Conservation (phyloP, 1,140 invertebrate species). For the Brachionus plicatilis region DNA sequence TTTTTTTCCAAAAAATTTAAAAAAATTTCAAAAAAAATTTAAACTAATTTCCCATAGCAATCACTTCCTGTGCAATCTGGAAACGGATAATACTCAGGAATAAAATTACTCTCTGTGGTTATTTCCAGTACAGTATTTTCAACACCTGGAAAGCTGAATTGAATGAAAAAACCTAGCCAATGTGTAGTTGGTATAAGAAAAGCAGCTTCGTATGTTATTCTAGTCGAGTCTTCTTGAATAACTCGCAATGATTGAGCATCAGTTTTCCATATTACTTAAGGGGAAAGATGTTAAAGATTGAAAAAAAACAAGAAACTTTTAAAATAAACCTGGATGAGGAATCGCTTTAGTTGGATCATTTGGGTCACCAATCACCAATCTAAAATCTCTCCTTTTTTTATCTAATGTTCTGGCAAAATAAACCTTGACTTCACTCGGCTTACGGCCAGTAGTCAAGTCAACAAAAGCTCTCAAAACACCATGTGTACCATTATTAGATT, state of each 20-base stretch:
- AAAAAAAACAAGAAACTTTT: slow-evolving; percentile 38
- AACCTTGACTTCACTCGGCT: slow-evolving; percentile 43
- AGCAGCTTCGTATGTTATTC: slow-evolving; percentile 43
- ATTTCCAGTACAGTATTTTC: slow-evolving; percentile 45
- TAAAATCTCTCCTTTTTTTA: slow-evolving; percentile 46
- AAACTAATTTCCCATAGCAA: slow-evolving; percentile 47
- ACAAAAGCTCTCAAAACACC: slow-evolving; percentile 43
- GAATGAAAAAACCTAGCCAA: slow-evolving; percentile 47
- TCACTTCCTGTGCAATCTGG: slow-evolving; percentile 45
- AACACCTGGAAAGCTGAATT: slow-evolving; percentile 46
- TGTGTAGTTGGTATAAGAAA: slow-evolving; percentile 44
- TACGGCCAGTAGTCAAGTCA: slow-evolving; percentile 42
- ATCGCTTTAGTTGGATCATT: slow-evolving; percentile 45
- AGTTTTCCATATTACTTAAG: not conserved
- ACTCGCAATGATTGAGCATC: not conserved
- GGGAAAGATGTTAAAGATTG: slow-evolving; percentile 41
- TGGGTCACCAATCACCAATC: slow-evolving; percentile 45
- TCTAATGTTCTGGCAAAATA: slow-evolving; percentile 46
- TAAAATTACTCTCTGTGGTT: slow-evolving; percentile 48
- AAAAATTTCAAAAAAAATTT: not conserved
- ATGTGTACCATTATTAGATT: slow-evolving; percentile 8
- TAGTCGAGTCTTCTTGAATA: slow-evolving; percentile 36
- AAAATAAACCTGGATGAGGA: slow-evolving; percentile 42
- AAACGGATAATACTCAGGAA: slow-evolving; percentile 48
- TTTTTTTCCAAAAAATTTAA: not conserved